Evolutionary conservation across 2,888 invertebrate genomes (phyloP).

Genomic region (Tinea trinotella): DNA sequence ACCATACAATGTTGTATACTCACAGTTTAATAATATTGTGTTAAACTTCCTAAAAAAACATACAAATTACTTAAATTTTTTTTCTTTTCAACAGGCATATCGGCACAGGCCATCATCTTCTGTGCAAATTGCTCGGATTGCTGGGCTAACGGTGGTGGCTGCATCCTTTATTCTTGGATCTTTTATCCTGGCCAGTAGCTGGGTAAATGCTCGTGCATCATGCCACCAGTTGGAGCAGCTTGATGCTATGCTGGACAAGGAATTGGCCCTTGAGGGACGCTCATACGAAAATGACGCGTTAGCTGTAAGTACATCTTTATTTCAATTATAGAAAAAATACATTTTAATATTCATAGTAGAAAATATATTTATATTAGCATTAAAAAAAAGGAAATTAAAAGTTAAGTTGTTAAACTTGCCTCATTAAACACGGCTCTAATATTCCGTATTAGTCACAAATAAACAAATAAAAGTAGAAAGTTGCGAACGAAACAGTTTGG

Average conservation of each 20-base stretch:
- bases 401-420: background rate
- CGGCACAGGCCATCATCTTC: slow-evolving; percentile 79
- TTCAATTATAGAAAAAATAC: no score
- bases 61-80: no score
- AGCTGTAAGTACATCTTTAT: slow-evolving; percentile 73
- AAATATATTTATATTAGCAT: background rate
- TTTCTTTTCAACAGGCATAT: slow-evolving; percentile 77
- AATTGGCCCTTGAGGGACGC: slow-evolving; percentile 77
- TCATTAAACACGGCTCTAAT: background rate
- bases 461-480: slow-evolving; percentile 14
- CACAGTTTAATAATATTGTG: no score
- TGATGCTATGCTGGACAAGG: slow-evolving; percentile 77
- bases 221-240: slow-evolving; percentile 83
- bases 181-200: slow-evolving; percentile 87
- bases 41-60: no score
- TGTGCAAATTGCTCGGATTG: slow-evolving; percentile 89
- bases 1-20: no score
- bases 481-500: slow-evolving; percentile 16
- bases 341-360: background rate
- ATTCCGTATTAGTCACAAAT: background rate
- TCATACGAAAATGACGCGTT: slow-evolving; percentile 75
- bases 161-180: slow-evolving; percentile 86
- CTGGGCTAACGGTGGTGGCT: slow-evolving; percentile 85
- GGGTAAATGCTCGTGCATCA: slow-evolving; percentile 85
- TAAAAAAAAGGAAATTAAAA: background rate